Conservation (phyloP, 2,113 vertebrate species). For the Spea multiplicata region DNA sequence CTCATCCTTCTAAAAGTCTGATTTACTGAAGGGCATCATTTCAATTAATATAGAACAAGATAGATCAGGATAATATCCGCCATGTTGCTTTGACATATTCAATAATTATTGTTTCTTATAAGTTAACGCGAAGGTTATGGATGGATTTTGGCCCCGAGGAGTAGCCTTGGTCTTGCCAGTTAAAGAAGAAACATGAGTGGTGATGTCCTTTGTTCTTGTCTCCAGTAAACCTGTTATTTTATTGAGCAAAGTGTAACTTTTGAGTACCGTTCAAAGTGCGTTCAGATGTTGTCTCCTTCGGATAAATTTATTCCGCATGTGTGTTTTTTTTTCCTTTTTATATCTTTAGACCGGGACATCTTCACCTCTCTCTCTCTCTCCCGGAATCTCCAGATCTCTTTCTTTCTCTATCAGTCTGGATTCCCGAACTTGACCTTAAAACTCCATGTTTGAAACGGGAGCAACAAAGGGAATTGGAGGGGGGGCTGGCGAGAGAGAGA, state of each 20-base stretch:
- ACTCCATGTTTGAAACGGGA: conserved; percentile 56
- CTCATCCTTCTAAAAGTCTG: too few relatives aligned
- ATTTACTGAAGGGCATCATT: too few relatives aligned
- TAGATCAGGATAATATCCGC: too few relatives aligned
- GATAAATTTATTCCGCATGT: conserved; percentile 28
- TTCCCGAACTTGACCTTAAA: conserved; percentile 45
- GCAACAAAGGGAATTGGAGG: conserved; percentile 51
- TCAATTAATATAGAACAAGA: too few relatives aligned
- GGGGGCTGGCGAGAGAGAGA: not conserved
- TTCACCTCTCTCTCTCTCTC: not conserved
- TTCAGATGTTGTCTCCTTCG: not conserved
- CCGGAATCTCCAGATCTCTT: too few relatives aligned
- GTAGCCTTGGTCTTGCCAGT: too few relatives aligned
- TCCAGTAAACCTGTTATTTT: conserved; percentile 23
- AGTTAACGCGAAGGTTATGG: too few relatives aligned
- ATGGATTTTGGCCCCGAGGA: too few relatives aligned
- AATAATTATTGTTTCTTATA: too few relatives aligned
- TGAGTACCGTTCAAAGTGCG: not conserved
- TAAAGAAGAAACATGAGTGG: too few relatives aligned
- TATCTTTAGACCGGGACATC: not conserved
- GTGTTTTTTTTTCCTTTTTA: not conserved
- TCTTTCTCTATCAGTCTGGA: not conserved
- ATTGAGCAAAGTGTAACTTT: conserved; percentile 18
- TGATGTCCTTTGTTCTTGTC: not conserved
- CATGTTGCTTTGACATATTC: too few relatives aligned